Evolutionary conservation across 1,140 invertebrate species (phyloP), one percentile per base, ranked within the genome.

Genomic region (Leptinotarsa defecta): DNA sequence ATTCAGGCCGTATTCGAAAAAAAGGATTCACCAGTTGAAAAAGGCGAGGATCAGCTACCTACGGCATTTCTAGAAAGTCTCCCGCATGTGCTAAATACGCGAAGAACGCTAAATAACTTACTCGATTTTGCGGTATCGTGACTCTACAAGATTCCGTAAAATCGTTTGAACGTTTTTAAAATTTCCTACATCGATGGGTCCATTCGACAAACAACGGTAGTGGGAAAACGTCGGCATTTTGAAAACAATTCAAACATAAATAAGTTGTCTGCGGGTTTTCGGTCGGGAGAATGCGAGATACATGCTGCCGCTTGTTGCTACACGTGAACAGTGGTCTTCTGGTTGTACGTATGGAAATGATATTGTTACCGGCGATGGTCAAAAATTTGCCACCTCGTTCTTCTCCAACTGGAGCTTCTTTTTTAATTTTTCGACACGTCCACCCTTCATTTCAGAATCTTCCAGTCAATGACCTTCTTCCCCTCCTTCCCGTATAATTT

Each of bases 231-330:
- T 82, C 84, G 83, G 84, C 81, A 84, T 85, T 84, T 84, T 81
- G 84, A 84, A 85, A 85, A 85, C 84, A 85, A 85, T 85, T 80
- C 83, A 81, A 84, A 85, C 84, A 85, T 85, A 85, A 85, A 85
- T 84, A 85, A 85, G 84, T 84, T 84, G 84, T 85, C 84, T 85
- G 78, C 83, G 76, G 80, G 78, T 81, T 83, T 82, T 81, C 77
- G 78, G 80, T 79, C 77, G 75, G 22, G 76, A 79, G 82, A 83
- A 83, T 83, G 80, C 79, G 78, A 80, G 78, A 80, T 79, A 78
- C 80, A 79, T 73, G 77, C 65, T 78, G 77, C 81, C 77, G 78
- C 76, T 83, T 81, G 79, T 80, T 81, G 74, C 77, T 83, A 82
- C 82, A 83, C 71, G 78, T 76, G 68, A 80, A 81, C 79, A 80